These are phyloP conservation scores for Orchesella flavescens DNA, from an alignment of 2,888 invertebrate species.

Conservation along the genomic window DNA sequence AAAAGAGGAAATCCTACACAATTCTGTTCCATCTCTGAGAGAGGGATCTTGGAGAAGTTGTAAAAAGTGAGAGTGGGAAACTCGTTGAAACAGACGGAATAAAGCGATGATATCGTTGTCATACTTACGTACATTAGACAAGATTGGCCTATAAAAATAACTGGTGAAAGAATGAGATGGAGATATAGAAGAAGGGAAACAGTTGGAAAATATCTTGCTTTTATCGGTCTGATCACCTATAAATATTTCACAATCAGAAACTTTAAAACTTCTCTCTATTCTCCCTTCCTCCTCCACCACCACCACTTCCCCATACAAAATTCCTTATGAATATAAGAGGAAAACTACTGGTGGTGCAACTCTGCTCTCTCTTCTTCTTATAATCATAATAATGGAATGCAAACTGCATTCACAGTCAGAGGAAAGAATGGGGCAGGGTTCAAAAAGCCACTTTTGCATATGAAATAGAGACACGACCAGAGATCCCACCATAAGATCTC, in stretches of 20 bases:
- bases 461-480: constrained; percentile 13
- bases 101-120: background rate
- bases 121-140: background rate
- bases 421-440: constrained; percentile 19
- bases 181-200: background rate
- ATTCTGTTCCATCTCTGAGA: background rate
- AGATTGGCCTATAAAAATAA: constrained; percentile 16
- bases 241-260: constrained; percentile 72
- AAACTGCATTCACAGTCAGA: background rate
- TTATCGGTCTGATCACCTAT: constrained; percentile 72
- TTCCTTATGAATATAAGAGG: background rate
- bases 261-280: constrained; percentile 50
- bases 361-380: too few relatives aligned
- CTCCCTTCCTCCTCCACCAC: constrained; percentile 6
- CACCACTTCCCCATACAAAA: background rate
- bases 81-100: background rate
- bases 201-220: constrained; percentile 68
- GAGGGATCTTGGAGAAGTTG: background rate
- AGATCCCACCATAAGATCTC: too few relatives aligned
- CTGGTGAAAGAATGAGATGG: background rate
- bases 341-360: background rate
- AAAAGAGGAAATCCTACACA: background rate
- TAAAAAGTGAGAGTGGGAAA: background rate
- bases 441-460: constrained; percentile 53
- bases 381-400: background rate